Conservation (phyloP, 2,888 invertebrate species). For the Caenorhabditis imperialis region DNA sequence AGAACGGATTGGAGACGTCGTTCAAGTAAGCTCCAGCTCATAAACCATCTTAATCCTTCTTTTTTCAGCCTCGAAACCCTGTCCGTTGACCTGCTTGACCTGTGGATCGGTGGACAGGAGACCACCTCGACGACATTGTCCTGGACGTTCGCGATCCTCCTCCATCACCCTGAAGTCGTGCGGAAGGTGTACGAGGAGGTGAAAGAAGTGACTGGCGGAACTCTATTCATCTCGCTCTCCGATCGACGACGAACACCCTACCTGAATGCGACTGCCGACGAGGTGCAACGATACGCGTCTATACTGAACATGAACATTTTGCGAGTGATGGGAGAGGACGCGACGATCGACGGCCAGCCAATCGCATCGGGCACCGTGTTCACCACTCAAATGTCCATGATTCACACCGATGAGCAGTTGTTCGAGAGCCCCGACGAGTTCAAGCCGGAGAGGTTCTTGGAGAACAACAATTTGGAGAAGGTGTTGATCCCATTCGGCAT, state of each 20-base stretch:
- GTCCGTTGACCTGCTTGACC: conserved; percentile 42
- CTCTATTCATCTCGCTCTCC: conserved; percentile 2
- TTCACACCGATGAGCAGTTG: conserved; percentile 49
- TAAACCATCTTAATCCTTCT: background rate
- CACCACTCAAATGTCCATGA: conserved; percentile 49
- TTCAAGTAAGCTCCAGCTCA: conserved; percentile 22
- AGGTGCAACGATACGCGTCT: conserved; percentile 54
- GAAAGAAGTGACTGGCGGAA: conserved; percentile 27
- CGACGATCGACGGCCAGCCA: conserved; percentile 40
- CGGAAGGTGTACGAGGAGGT: conserved; percentile 28
- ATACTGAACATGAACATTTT: conserved; percentile 50
- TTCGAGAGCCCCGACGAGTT: conserved; percentile 52
- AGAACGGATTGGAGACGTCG: conserved; percentile 27
- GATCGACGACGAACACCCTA: conserved; percentile 24
- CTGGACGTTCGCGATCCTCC: conserved; percentile 36
- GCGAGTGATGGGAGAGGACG: conserved; percentile 12
- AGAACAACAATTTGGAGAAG: conserved; percentile 40
- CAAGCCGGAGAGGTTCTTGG: conserved; percentile 54
- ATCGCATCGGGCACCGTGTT: conserved; percentile 41
- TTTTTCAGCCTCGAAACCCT: conserved; percentile 29
- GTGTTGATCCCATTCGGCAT: conserved; percentile 60
- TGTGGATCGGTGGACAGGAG: conserved; percentile 61
- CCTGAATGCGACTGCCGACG: conserved; percentile 46
- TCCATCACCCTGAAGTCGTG: conserved; percentile 27
- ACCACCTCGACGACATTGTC: conserved; percentile 56